These are phyloP conservation scores for Ophion ventricosus DNA, from an alignment of 2,888 invertebrate genomes.

Conservation along the genomic window DNA sequence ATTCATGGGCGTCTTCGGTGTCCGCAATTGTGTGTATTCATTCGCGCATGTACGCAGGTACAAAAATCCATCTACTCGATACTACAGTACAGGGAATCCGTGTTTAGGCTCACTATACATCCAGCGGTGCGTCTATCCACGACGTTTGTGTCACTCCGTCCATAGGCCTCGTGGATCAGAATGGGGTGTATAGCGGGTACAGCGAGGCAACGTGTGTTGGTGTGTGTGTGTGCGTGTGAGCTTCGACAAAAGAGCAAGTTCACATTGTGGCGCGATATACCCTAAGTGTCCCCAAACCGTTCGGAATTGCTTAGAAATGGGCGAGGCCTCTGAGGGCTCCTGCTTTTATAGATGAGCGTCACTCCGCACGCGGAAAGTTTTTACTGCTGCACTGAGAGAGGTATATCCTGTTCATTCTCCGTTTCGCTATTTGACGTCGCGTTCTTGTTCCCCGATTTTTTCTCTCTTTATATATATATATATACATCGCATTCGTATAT, in stretches of 20 bases:
- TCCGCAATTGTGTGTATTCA: slow-evolving; percentile 33
- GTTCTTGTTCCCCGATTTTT: slow-evolving; percentile 39
- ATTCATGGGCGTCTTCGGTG: slow-evolving; percentile 31
- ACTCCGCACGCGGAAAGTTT: slow-evolving; percentile 18
- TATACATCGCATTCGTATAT: slow-evolving; percentile 55
- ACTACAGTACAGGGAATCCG: slow-evolving; percentile 49
- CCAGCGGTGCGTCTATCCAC: slow-evolving; percentile 56
- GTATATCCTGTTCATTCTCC: slow-evolving; percentile 52
- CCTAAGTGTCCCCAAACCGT: slow-evolving; percentile 76
- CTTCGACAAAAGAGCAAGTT: slow-evolving; percentile 77
- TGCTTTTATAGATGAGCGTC: slow-evolving; percentile 55
- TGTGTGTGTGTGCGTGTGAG: not conserved
- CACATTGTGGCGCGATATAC: slow-evolving; percentile 70
- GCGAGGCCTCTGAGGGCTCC: slow-evolving; percentile 63
- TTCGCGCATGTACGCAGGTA: slow-evolving; percentile 52
- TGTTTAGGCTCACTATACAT: slow-evolving; percentile 22
- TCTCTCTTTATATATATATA: slow-evolving; percentile 38
- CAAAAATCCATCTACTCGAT: slow-evolving; percentile 63
- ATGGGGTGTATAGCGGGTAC: slow-evolving; percentile 52
- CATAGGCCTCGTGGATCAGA: slow-evolving; percentile 37
- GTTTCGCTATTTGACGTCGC: slow-evolving; percentile 42
- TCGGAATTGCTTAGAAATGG: slow-evolving; percentile 74
- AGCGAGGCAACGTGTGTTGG: slow-evolving; percentile 28
- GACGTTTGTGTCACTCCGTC: slow-evolving; percentile 46
- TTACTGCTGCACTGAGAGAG: slow-evolving; percentile 42